Conservation (phyloP, 1,140 invertebrate species). For the Pteromalus puparum region DNA sequence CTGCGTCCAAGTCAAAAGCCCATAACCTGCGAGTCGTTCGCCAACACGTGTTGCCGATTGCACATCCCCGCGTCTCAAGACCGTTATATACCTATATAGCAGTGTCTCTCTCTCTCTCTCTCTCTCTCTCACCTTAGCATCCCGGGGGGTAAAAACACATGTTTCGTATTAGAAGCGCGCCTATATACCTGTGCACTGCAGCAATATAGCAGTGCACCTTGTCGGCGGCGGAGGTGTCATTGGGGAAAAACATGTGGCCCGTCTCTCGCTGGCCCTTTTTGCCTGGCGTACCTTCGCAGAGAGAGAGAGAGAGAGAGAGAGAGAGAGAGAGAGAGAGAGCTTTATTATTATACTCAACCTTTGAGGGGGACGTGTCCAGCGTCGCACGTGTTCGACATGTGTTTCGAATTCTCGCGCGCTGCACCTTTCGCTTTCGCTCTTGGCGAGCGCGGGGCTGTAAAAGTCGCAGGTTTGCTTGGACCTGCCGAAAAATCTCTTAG, state of each 20-base stretch:
- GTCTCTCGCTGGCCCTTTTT: not conserved
- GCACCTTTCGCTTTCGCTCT: slow-evolving; percentile 10
- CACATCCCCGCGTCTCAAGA: not conserved
- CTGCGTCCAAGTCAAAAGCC: no score
- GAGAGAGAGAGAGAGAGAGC: no score
- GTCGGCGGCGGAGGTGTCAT: slow-evolving; percentile 7
- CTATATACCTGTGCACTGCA: slow-evolving; percentile 39
- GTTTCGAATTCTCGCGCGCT: slow-evolving; percentile 47
- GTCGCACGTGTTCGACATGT: slow-evolving; percentile 25
- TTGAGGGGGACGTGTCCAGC: not conserved
- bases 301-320: no score
- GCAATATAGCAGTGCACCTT: no score
- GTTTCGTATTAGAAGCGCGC: slow-evolving; percentile 54
- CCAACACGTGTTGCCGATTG: not conserved
- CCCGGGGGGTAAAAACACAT: slow-evolving; percentile 34
- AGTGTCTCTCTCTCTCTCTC: no score
- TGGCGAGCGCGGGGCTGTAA: slow-evolving; percentile 8
- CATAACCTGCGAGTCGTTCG: no score
- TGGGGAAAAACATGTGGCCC: slow-evolving; percentile 24
- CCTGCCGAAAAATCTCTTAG: slow-evolving; percentile 7
- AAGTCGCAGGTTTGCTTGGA: slow-evolving; percentile 15
- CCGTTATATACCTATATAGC: not conserved
- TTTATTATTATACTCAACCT: not conserved
- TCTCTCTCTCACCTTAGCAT: not conserved
- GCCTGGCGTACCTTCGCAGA: not conserved